These are phyloP conservation scores for Nomada flava DNA, from an alignment of 2,888 invertebrate species.

Conservation along the genomic window DNA sequence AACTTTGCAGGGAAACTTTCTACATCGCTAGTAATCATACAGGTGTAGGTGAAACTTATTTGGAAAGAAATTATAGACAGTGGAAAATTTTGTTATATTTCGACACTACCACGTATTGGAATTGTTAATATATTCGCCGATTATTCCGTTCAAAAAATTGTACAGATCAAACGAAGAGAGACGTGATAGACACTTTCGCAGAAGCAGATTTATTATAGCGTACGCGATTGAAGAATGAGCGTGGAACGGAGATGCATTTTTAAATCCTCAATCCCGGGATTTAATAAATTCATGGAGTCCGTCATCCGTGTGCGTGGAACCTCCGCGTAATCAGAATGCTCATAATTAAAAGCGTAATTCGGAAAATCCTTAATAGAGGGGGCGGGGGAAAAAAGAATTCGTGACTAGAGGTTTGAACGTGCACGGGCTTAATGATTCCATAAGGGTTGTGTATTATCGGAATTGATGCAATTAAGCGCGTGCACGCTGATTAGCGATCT, in stretches of 20 bases:
- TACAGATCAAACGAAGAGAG: background rate
- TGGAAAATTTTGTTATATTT: no score
- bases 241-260: background rate
- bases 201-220: background rate
- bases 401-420: no score
- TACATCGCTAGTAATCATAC: background rate
- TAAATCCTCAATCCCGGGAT: constrained; percentile 8
- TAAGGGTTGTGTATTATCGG: background rate
- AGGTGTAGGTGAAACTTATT: no score
- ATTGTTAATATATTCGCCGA: no score
- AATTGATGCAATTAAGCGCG: background rate
- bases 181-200: no score
- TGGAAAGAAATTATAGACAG: no score
- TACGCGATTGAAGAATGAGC: background rate
- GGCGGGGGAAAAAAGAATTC: background rate
- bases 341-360: constrained; percentile 15
- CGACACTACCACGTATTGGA: no score
- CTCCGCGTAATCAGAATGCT: background rate
- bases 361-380: background rate
- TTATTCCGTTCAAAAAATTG: no score
- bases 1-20: background rate
- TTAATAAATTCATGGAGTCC: constrained; percentile 3
- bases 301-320: background rate
- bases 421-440: no score
- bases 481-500: background rate